phyloP scores from a whole-genome alignment of 2,888 invertebrate species.

The Dromius quadrimaculatus region DNA sequence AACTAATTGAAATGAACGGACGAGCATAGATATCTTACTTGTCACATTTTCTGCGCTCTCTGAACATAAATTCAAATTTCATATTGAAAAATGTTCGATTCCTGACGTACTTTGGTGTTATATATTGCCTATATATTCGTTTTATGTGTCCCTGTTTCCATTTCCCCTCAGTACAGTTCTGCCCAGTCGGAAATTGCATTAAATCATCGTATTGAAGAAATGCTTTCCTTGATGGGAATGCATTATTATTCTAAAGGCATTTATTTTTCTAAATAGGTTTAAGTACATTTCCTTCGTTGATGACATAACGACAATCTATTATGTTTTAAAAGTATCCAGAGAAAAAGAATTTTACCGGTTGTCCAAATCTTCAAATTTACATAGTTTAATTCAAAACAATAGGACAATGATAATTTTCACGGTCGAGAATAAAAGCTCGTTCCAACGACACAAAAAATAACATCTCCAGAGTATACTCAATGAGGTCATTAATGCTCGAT shows the following conservation, averaged over 20 bases:
- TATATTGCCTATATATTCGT: constrained; percentile 48
- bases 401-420: too few species aligned
- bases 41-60: constrained; percentile 31
- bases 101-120: constrained; percentile 50
- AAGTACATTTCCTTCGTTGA: too few species aligned
- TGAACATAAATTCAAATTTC: constrained; percentile 51
- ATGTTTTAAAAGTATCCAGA: too few species aligned
- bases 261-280: constrained; percentile 11
- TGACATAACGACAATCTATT: too few species aligned
- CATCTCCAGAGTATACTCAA: too few species aligned
- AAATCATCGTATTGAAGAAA: constrained; percentile 41
- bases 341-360: too few species aligned
- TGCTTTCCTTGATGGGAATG: constrained; percentile 9
- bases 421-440: too few species aligned
- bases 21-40: constrained; percentile 47
- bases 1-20: constrained; percentile 44
- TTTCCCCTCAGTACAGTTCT: not conserved
- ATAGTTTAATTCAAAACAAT: too few species aligned
- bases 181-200: constrained; percentile 29
- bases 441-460: too few species aligned
- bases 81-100: constrained; percentile 52
- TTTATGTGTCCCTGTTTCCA: constrained; percentile 14
- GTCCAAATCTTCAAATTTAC: too few species aligned
- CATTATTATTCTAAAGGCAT: constrained; percentile 11
- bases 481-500: too few species aligned